Evolutionary conservation across 2,797 vertebrate species (phyloP).

Genomic region (Phylloscopus collybita): DNA sequence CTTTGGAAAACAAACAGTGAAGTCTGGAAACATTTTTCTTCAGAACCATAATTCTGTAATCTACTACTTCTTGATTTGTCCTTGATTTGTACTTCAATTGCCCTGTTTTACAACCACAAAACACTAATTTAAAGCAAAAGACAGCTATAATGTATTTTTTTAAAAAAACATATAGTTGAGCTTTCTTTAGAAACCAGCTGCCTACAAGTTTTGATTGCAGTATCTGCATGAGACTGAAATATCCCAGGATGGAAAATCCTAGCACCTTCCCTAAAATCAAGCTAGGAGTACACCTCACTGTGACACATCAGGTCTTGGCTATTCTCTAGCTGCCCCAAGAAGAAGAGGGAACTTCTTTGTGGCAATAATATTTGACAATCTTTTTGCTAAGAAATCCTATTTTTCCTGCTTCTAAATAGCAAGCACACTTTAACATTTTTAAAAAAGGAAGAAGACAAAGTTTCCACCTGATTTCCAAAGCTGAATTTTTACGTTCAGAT

Average conservation of each 20-base stretch:
- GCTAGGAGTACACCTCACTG: background rate
- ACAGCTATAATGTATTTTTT: background rate
- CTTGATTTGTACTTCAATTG: background rate
- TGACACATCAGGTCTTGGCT: background rate
- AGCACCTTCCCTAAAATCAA: background rate
- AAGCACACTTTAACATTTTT: background rate
- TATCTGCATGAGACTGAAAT: background rate
- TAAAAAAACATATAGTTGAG: background rate
- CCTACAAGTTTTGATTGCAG: background rate
- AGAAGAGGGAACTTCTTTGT: background rate
- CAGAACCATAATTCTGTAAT: background rate
- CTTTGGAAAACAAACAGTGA: slow-evolving; percentile 73
- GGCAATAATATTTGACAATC: background rate
- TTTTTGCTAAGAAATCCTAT: background rate
- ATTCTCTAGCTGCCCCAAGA: background rate
- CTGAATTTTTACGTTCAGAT: background rate
- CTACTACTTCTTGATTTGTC: background rate
- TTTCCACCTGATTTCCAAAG: background rate
- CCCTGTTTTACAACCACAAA: background rate
- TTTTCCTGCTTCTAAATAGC: background rate
- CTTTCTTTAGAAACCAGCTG: background rate
- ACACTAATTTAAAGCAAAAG: background rate
- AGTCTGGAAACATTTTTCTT: background rate
- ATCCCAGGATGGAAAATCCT: background rate
- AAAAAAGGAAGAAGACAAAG: background rate